Evolutionary conservation across 2,888 invertebrate genomes (phyloP), one percentile per base, ranked within the genome.

Genomic region (Sclerodermus sp.): DNA sequence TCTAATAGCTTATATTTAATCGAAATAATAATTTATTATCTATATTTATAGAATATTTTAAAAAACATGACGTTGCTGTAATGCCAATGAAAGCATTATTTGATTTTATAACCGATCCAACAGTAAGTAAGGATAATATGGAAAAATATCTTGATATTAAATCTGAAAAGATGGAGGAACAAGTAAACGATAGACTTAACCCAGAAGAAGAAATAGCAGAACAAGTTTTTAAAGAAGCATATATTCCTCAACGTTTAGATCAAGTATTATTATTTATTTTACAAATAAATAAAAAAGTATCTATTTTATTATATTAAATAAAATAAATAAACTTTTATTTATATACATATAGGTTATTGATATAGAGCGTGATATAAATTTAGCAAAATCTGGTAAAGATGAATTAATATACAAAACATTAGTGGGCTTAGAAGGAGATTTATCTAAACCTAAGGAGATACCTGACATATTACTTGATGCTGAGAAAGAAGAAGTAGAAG

Each of bases 41-140:
- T 10, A 14, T 47, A 10, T 14, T 36, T 32, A 12, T 85, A 60
- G 93, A 94, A 53, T 98, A 90, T 81, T 99, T 97, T 77, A 86
- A 87, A 47, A 94, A 91, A 71, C 88, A 88, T 61, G 88, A 89
- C 17, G 95, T 97, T 0, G 89, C 90, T n/a, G 93, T 95, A 0
- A 87, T 99, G 83, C 89, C 90, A 0, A 86, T 95, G 0, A 93
- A 93, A 67, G 91, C 93, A 64, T 79, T 99, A 47, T 99, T 99
- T 81, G 93, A 97, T 77, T 97, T 97, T 69, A 90, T 99, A 45
- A 97, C 96, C 0, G 96, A 98, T 81, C 86, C 91, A 13, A 87
- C 87, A 1, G 89, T 98, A 42, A 91, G 85, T 49, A 87, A 88
- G 45, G 81, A 81, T 1, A 93, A 95, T 78, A 87, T 93, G 79